Evolutionary conservation across 2,113 vertebrate genomes (phyloP).

Genomic region (Mandrillus leucophaeus): DNA sequence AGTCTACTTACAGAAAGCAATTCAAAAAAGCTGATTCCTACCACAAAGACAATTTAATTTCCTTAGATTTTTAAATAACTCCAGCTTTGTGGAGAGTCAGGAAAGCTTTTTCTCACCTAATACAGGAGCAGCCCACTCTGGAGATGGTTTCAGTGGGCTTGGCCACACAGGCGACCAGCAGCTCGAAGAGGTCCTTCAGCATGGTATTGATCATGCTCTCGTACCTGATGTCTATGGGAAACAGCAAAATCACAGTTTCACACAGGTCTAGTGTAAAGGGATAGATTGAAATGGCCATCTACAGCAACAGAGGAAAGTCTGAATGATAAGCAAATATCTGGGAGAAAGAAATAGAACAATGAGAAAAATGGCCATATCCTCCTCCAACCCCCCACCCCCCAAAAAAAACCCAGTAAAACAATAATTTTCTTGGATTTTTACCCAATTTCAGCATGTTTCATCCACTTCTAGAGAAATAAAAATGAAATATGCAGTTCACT

Average conservation of each 20-base stretch:
- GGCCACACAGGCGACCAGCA: conserved; percentile 95
- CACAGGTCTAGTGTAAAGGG: background rate
- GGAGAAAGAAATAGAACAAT: background rate
- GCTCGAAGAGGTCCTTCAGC: conserved; percentile 96
- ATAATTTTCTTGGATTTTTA: background rate
- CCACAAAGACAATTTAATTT: background rate
- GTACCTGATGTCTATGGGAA: conserved; percentile 89
- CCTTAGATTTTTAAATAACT: background rate
- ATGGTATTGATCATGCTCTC: conserved; percentile 96
- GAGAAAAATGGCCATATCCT: background rate
- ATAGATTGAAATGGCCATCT: background rate
- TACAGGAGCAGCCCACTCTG: conserved; percentile 98
- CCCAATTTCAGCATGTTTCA: background rate
- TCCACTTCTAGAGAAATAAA: background rate
- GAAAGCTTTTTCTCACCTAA: conserved; percentile 87
- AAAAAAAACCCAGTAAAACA: background rate
- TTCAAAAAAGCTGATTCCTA: background rate
- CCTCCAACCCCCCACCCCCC: no score
- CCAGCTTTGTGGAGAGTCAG: background rate
- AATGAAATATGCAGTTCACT: background rate
- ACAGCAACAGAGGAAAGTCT: background rate
- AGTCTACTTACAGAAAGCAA: background rate
- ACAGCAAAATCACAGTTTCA: background rate
- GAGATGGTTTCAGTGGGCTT: conserved; percentile 98
- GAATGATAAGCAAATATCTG: background rate